Evolutionary conservation across 2,797 vertebrate species (phyloP).

Genomic region (Manis pentadactyla): DNA sequence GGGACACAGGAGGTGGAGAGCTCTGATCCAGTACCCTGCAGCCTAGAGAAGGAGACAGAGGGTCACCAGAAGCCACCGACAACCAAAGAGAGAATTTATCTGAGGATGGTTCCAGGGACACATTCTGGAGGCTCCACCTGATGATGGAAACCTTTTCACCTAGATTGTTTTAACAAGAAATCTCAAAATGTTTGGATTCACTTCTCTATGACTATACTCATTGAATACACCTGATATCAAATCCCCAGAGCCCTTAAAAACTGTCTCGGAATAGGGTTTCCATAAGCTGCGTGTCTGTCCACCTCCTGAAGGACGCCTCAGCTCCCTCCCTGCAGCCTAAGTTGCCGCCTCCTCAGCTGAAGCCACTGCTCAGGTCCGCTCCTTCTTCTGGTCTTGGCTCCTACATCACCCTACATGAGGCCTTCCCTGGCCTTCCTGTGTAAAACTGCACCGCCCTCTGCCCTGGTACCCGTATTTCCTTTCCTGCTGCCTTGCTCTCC

Average conservation of each 20-base stretch:
- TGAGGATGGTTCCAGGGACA: not conserved
- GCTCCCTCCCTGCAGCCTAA: not conserved
- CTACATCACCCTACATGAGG: not conserved
- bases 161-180: constrained; percentile 11
- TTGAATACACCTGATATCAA: not conserved
- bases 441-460: fast-evolving
- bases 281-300: not conserved
- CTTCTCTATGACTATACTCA: not conserved
- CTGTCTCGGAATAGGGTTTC: not conserved
- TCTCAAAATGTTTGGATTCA: not conserved
- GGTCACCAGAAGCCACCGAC: not conserved
- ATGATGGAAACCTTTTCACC: not conserved
- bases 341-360: not conserved
- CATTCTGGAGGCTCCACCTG: not conserved
- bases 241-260: not conserved
- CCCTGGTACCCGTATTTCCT: fast-evolving
- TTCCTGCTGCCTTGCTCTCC: not conserved
- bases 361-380: not conserved
- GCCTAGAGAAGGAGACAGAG: constrained; percentile 68
- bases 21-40: not conserved
- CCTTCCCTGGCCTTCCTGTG: not conserved
- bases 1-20: not conserved
- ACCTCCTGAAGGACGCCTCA: not conserved
- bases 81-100: not conserved
- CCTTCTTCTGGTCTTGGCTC: not conserved